phyloP scores from a whole-genome alignment of 1,140 invertebrate species.

The Penaeus vannamei region DNA sequence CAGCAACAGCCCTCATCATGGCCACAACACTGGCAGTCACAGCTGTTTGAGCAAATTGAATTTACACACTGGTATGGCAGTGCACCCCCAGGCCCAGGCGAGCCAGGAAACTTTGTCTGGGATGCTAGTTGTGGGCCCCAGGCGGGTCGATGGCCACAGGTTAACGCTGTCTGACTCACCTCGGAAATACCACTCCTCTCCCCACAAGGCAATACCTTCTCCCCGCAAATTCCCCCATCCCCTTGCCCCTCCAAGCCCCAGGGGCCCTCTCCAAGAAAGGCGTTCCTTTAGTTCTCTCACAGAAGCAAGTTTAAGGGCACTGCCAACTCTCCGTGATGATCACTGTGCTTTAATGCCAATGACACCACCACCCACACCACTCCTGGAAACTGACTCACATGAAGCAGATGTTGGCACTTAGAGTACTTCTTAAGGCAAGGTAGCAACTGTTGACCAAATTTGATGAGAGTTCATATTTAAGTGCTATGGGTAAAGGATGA shows the following conservation, averaged over 20 bases:
- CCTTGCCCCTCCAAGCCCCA: constrained; percentile 14
- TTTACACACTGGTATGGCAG: neutral
- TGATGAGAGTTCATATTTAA: no score
- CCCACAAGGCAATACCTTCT: constrained; percentile 10
- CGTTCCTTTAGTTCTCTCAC: neutral
- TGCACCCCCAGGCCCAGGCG: neutral
- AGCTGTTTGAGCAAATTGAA: neutral
- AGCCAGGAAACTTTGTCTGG: constrained; percentile 3
- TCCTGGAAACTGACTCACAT: constrained; percentile 17
- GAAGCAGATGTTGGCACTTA: no score
- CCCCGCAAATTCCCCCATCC: constrained; percentile 31
- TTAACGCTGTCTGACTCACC: no score
- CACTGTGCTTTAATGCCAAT: constrained; percentile 25
- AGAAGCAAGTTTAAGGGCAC: neutral
- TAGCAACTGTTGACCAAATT: no score
- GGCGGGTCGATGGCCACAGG: no score
- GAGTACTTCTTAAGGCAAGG: no score
- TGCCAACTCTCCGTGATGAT: constrained; percentile 6
- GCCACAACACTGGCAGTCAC: neutral
- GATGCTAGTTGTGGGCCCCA: neutral
- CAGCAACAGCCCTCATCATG: neutral
- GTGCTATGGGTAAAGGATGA: no score
- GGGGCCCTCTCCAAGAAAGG: neutral
- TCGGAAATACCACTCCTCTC: neutral
- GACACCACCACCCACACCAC: constrained; percentile 50